Conservation (phyloP, 2,888 invertebrate species). For the Dinocampus coccinellae region DNA sequence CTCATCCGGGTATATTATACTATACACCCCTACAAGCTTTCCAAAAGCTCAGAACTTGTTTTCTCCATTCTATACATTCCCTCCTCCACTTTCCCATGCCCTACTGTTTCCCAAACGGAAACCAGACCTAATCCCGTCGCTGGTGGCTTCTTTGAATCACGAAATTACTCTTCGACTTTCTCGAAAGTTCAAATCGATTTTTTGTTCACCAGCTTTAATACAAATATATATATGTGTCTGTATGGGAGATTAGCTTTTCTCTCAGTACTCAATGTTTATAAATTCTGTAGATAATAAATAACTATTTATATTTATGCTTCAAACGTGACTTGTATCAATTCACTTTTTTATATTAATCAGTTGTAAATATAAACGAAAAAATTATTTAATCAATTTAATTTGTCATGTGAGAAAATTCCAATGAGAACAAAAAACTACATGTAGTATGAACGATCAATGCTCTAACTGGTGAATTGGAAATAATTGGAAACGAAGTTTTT, state of each 20-base stretch:
- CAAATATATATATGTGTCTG: background rate
- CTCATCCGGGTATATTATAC: constrained; percentile 19
- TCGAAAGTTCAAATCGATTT: constrained; percentile 31
- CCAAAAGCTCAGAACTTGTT: constrained; percentile 22
- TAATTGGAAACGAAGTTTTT: background rate
- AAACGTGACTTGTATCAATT: constrained; percentile 33
- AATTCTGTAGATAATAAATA: background rate
- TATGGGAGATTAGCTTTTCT: background rate
- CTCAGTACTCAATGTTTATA: background rate
- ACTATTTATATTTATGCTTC: constrained; percentile 22
- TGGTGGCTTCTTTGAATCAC: constrained; percentile 15
- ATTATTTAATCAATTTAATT: constrained; percentile 31
- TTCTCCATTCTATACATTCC: background rate
- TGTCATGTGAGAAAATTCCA: background rate
- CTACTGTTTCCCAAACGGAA: background rate
- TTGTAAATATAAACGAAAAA: too few relatives aligned
- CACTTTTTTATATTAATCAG: constrained; percentile 9
- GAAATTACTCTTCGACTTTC: constrained; percentile 43
- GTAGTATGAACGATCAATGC: background rate
- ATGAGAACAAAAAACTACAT: too few relatives aligned
- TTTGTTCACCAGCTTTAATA: constrained; percentile 3
- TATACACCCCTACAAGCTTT: constrained; percentile 17
- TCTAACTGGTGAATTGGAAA: too few relatives aligned
- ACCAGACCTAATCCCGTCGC: constrained; percentile 22
- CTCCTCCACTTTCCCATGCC: background rate